phyloP scores from a whole-genome alignment of 2,888 invertebrate genomes.

The Meiosimyza decipiens region DNA sequence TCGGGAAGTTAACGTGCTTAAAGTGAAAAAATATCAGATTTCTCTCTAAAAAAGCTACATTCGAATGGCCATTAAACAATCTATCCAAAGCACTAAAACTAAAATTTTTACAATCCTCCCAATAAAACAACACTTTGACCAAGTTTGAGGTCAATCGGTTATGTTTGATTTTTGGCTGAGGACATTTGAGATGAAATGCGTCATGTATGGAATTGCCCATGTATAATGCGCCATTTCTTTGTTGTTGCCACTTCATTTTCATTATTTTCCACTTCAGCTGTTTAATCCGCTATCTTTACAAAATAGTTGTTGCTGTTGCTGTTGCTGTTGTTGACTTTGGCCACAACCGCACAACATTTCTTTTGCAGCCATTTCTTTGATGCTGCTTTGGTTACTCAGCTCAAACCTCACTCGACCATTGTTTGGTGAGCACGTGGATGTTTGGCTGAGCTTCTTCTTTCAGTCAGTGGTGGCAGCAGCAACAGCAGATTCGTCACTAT shows the following conservation, averaged over 20 bases:
- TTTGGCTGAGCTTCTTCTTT: constrained; percentile 3
- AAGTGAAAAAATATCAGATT: too few species aligned
- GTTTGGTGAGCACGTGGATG: constrained; percentile 63
- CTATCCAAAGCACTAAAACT: too few species aligned
- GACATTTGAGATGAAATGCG: too few species aligned
- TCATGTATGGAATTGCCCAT: too few species aligned
- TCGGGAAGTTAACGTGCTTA: too few species aligned
- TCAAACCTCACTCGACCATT: constrained; percentile 64
- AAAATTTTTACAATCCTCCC: too few species aligned
- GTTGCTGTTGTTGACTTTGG: background rate
- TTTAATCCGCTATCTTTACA: background rate
- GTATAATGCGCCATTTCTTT: constrained; percentile 7
- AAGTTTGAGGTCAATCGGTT: too few species aligned
- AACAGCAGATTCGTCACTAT: too few species aligned
- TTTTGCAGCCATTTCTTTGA: constrained; percentile 32
- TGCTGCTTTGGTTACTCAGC: constrained; percentile 38
- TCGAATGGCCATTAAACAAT: too few species aligned
- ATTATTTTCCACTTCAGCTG: background rate
- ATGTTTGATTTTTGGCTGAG: too few species aligned
- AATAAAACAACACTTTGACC: too few species aligned
- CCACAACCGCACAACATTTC: constrained; percentile 22
- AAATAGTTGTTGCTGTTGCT: background rate
- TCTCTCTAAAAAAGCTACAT: too few species aligned
- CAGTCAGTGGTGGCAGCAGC: background rate
- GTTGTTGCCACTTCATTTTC: background rate